Conservation (phyloP, 2,113 vertebrate species). For the Tylochromis polylepis region DNA sequence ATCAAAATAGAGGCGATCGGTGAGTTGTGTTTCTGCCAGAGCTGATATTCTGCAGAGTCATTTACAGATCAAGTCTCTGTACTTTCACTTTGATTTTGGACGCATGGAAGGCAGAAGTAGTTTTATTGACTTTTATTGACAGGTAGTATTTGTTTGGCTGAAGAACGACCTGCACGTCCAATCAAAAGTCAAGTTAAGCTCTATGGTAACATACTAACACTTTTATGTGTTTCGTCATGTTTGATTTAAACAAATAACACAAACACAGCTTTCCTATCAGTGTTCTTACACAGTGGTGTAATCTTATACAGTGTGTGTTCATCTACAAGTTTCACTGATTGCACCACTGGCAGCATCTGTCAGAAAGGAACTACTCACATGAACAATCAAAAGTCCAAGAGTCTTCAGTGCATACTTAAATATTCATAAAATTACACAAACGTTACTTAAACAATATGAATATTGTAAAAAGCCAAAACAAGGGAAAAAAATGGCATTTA, state of each 20-base stretch:
- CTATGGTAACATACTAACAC: not conserved
- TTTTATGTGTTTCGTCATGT: not conserved
- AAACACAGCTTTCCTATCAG: not conserved
- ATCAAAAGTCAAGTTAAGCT: not conserved
- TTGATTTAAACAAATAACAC: not conserved
- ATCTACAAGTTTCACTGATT: not conserved
- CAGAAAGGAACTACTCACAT: not conserved
- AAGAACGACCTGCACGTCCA: not conserved
- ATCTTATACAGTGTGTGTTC: not conserved
- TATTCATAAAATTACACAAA: not conserved
- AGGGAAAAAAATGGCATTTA: not conserved
- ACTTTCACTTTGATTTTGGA: not conserved
- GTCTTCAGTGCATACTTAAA: not conserved
- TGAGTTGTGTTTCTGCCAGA: not conserved
- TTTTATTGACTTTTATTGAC: not conserved
- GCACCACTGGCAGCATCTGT: not conserved
- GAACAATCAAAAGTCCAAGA: not conserved
- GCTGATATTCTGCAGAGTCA: not conserved
- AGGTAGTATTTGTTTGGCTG: not conserved
- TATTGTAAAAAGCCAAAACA: not conserved
- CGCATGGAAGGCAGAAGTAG: not conserved
- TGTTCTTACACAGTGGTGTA: not conserved
- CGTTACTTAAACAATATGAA: not conserved
- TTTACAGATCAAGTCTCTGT: not conserved
- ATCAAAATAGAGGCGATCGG: not conserved